phyloP scores from a whole-genome alignment of 1,140 invertebrate genomes.

The Drosophila ohnishii region DNA sequence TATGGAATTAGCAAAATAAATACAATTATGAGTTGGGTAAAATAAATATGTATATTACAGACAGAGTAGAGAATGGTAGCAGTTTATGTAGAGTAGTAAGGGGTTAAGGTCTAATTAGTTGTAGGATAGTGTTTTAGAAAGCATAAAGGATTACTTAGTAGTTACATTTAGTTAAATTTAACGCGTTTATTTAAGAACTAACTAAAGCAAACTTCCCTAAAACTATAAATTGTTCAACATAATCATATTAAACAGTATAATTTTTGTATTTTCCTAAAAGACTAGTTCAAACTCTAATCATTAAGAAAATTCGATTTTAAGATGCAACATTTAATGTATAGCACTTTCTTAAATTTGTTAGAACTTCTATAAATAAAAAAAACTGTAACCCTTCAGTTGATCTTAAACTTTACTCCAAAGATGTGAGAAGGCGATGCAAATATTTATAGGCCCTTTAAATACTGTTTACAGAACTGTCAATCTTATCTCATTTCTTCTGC shows the following conservation, averaged over 20 bases:
- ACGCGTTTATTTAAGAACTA: neutral
- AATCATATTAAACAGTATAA: too few species aligned
- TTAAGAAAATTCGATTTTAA: neutral
- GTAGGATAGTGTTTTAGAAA: neutral
- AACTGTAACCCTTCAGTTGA: neutral
- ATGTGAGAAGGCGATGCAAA: neutral
- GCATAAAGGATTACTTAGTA: too few species aligned
- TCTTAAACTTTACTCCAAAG: neutral
- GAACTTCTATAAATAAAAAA: too few species aligned
- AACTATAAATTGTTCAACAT: neutral
- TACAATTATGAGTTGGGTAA: constrained; percentile 26
- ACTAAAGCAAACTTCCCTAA: too few species aligned
- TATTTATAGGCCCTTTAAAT: neutral
- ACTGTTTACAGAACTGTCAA: neutral
- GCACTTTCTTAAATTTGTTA: too few species aligned
- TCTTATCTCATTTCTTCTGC: neutral
- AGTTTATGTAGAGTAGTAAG: neutral
- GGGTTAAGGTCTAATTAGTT: neutral
- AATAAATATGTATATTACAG: neutral
- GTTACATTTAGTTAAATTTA: neutral
- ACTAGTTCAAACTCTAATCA: neutral
- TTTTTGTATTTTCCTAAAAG: neutral
- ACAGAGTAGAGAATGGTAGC: neutral
- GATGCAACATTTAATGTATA: too few species aligned
- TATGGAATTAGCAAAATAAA: constrained; percentile 24